Percentiles rank a stretch among this genome's conserved stretches.
These are phyloP conservation scores for Epirrhoe tristata DNA, from an alignment of 2,888 invertebrate species.

Conservation along the genomic window DNA sequence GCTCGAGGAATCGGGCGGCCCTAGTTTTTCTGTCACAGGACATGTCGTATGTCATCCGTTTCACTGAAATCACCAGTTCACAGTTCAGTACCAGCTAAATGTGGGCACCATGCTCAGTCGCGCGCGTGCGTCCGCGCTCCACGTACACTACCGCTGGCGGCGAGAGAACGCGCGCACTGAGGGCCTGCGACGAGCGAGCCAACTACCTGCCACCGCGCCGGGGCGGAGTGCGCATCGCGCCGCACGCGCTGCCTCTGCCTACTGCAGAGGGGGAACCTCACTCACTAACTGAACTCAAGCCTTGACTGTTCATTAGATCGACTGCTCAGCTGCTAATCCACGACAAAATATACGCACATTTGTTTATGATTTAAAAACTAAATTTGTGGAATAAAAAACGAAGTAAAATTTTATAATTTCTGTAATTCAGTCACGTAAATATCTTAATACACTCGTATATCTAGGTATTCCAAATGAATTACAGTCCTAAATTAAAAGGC, in stretches of 20 bases:
- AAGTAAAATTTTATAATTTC: not conserved
- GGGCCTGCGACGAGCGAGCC: slow-evolving; percentile 58
- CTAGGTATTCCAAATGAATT: slow-evolving; percentile 20
- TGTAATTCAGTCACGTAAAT: slow-evolving; percentile 8
- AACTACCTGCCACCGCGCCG: slow-evolving; percentile 76
- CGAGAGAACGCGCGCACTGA: slow-evolving; percentile 85
- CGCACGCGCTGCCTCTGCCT: slow-evolving; percentile 68
- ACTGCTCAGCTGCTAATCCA: slow-evolving; percentile 44
- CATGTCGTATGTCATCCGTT: slow-evolving; percentile 74
- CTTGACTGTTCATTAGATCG: slow-evolving; percentile 38
- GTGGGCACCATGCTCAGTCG: slow-evolving; percentile 73
- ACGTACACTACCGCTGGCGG: slow-evolving; percentile 82
- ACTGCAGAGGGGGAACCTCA: slow-evolving; percentile 55
- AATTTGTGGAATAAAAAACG: not conserved
- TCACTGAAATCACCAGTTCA: slow-evolving; percentile 78
- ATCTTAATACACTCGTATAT: not conserved
- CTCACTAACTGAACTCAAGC: slow-evolving; percentile 55
- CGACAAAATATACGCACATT: not conserved
- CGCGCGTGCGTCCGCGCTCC: slow-evolving; percentile 75
- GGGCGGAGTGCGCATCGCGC: slow-evolving; percentile 65
- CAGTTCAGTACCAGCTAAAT: slow-evolving; percentile 57
- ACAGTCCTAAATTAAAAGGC: slow-evolving; percentile 25
- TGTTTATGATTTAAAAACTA: too few relatives aligned
- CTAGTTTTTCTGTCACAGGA: slow-evolving; percentile 84
- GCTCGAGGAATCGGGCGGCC: slow-evolving; percentile 81